These are phyloP conservation scores for Gambelia wislizenii DNA, from an alignment of 2,797 vertebrate genomes.

Conservation along the genomic window DNA sequence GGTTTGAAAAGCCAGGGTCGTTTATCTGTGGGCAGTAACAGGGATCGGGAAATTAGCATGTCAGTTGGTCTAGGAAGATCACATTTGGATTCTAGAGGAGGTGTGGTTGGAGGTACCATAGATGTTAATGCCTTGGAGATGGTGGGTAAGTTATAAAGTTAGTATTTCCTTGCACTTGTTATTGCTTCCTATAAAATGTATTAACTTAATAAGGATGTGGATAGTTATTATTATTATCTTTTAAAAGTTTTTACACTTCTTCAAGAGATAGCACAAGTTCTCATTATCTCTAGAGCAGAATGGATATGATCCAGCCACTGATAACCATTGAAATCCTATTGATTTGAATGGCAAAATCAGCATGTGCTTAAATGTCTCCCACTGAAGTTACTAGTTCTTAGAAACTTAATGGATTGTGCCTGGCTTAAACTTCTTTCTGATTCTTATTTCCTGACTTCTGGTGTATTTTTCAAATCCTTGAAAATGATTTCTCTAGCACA, in stretches of 20 bases:
- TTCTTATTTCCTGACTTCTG: background rate
- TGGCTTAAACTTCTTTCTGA: background rate
- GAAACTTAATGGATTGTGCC: background rate
- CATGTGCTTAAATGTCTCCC: background rate
- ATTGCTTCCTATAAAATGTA: background rate
- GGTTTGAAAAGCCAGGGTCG: constrained; percentile 98
- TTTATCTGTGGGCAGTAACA: constrained; percentile 95
- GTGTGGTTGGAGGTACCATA: constrained; percentile 98
- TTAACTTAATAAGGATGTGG: background rate
- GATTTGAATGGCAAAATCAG: background rate
- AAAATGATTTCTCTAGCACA: background rate
- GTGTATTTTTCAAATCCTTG: background rate
- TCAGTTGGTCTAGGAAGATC: constrained; percentile 96
- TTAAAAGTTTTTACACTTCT: background rate
- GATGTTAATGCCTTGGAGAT: constrained; percentile 99
- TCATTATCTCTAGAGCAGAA: background rate
- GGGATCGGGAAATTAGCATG: constrained; percentile 98
- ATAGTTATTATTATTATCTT: background rate
- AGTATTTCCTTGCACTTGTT: background rate
- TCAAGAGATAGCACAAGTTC: background rate
- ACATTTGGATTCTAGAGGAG: constrained; percentile 97
- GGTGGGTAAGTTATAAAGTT: constrained; percentile 92
- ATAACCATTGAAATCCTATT: background rate
- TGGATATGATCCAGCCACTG: background rate
- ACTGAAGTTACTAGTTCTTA: background rate